Base-by-base conservation (phyloP, 2,888 invertebrate genomes). In the Epistrophe grossulariae region DNA sequence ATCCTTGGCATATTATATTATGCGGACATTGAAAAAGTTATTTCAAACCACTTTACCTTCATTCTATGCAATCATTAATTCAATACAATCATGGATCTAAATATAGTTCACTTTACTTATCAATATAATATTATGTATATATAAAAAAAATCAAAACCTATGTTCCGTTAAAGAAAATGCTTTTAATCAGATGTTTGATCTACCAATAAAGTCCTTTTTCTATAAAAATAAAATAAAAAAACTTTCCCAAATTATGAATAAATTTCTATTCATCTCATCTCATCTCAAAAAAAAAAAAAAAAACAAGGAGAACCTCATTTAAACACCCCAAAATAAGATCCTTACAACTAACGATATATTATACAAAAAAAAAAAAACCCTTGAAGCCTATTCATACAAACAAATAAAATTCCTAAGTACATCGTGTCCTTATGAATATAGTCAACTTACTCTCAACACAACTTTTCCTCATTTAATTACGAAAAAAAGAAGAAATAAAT, bases 391-490 rank as follows among this genome's bases (percentile, higher is more conserved):
- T 68, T 68, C 73, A 68, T 62, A 31, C 43, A 28, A 71, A 76
- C 24, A 72, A 72, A 76, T 28, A 52, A 66, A 80, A 66, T 55
- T 57, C 77, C 59, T 45, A 79, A 66, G 71, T 64, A 60, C 72
- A 79, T 31, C 43, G 45, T 66, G 60, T 66, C 66, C 79, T 77
- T 80, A 84, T 52, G 60, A 80, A 72, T 68, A 80, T 81, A 73
- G 62, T 57, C 81, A 73, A 73, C 77, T 62, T 70, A 73, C 31
- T 66, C 66, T 66, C 17, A 48, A 64, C 24, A 2, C 62, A 79
- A 84, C 48, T 84, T 84, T 73, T 60, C 62, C 83, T 84, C 74
- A 84, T 79, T 84, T 84, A 84, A 84, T 79, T 79, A 84, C 76
- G 24, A 78, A 71, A 45, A 48, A 60, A 50, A 55, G 8, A 80